Percentiles rank a stretch among this genome's conserved stretches.
phyloP scores from a whole-genome alignment of 1,140 invertebrate species.

The Trypoxylus dichotomus region DNA sequence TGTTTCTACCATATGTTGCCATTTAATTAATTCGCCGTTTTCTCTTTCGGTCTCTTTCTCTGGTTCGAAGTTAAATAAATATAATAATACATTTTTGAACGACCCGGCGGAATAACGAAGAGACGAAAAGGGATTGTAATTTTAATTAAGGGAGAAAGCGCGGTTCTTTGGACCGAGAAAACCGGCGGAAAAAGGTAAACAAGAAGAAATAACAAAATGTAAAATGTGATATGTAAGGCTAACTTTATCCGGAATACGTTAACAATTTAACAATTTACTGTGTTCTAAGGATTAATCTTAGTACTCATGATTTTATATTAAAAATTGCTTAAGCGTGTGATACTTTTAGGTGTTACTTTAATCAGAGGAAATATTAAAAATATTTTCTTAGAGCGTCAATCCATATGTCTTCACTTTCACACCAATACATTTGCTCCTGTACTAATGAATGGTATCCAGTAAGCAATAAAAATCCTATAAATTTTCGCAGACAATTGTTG shows the following conservation, averaged over 20 bases:
- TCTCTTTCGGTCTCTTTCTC: not conserved
- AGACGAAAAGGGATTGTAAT: conserved; percentile 17
- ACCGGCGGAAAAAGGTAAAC: conserved; percentile 25
- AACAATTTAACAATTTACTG: not conserved
- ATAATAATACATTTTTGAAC: not conserved
- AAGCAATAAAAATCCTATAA: too few relatives aligned
- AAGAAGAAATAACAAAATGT: conserved; percentile 24
- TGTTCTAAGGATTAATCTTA: not conserved
- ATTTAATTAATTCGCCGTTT: not conserved
- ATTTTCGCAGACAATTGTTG: too few relatives aligned
- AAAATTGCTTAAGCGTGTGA: too few relatives aligned
- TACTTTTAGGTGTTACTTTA: too few relatives aligned
- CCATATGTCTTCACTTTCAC: too few relatives aligned
- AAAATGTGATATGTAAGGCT: not conserved
- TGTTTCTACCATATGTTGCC: conserved; percentile 6
- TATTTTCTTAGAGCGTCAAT: too few relatives aligned
- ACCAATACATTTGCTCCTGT: too few relatives aligned
- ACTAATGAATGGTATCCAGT: too few relatives aligned
- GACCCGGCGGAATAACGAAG: not conserved
- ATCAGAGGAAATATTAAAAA: too few relatives aligned
- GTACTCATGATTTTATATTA: too few relatives aligned
- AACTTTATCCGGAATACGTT: not conserved
- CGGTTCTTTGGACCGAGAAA: not conserved
- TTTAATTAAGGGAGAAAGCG: conserved; percentile 21
- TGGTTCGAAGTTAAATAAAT: conserved; percentile 3